Base-by-base conservation (phyloP, 1,140 invertebrate genomes). In the Hydropsyche tenuis region DNA sequence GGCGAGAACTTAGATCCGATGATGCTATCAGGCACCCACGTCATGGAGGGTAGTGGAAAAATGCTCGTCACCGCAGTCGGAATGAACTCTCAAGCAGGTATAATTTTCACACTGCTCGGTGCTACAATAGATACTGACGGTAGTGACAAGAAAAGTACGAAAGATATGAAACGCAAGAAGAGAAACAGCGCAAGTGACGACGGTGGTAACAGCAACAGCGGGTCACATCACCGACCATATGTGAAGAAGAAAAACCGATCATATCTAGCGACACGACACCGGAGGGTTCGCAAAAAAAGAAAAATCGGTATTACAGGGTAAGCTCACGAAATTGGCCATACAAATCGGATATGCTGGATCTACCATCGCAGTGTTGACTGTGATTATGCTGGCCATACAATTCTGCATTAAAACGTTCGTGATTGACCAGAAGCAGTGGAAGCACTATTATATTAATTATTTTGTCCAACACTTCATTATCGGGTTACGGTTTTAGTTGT, bases 261-360 rank as follows among this genome's bases (percentile, higher is more conserved):
- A 72, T 72, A 2, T 53, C 23, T 20, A 71, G 18, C 30, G 77
- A 72, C 65, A 69, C 48, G 23, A 72, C 62, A 66, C 72, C 68
- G 22, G 74, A 72, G 56, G 72, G 51, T 37, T 64, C 73, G 3
- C 76, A 80, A 72, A 82, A 84, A 84, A 83, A 20, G 83, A 85
- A 72, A 88, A 88, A 74, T 94, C 93, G 74, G 93, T 96, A 22
- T 86, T 96, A 3, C 94, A 96, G 84, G 91, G 92, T 23, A 96
- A 96, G 85, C 87, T 96, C 18, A 95, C 94, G 27, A 94, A 94
- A 84, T 86, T 95, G 70, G 93, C 94, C 64, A 95, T 95, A 81
- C 93, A 96, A 83, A 96, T 96, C 80, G 94, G 94, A 78, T 96
- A 96, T 86, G 93, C 90, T 78, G 93, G 93, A 82, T 95, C 93